A percentile compares a stretch with the other conserved stretches of the same genome.
Conservation (phyloP, 2,113 vertebrate species). For the Sciurus niger region DNA sequence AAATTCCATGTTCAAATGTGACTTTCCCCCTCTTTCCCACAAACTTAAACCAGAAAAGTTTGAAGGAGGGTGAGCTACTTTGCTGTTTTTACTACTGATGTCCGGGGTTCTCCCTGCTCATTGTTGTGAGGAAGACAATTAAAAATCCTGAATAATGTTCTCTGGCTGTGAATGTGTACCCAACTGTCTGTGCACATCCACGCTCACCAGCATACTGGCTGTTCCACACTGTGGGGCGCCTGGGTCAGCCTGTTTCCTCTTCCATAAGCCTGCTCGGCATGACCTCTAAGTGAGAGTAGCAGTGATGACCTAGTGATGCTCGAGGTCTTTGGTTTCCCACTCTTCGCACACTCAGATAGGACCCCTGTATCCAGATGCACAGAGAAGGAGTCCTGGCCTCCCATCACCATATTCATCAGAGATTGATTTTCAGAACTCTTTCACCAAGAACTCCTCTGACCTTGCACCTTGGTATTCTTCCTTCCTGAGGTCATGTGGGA, state of each 20-base stretch:
- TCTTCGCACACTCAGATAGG: not conserved
- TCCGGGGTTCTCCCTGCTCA: constrained; percentile 48
- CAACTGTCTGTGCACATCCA: not conserved
- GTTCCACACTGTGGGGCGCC: not conserved
- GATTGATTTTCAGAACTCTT: not conserved
- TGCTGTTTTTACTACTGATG: constrained; percentile 30
- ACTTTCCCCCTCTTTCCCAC: not conserved
- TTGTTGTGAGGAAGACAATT: constrained; percentile 25
- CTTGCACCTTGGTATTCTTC: not conserved
- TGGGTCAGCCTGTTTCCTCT: not conserved
- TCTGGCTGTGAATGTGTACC: not conserved
- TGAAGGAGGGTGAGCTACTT: constrained; percentile 50
- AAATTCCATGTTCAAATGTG: constrained; percentile 40
- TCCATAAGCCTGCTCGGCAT: not conserved
- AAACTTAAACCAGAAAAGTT: constrained; percentile 34
- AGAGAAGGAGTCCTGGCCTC: not conserved
- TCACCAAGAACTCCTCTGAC: not conserved
- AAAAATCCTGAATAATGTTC: constrained; percentile 44
- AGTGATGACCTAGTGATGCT: no score
- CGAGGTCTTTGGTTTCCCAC: not conserved
- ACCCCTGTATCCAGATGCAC: not conserved
- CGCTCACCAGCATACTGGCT: not conserved
- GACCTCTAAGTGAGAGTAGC: not conserved
- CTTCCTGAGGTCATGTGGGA: not conserved
- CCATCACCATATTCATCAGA: not conserved